phyloP scores from a whole-genome alignment of 1,140 invertebrate genomes.

The Papilio helenus region DNA sequence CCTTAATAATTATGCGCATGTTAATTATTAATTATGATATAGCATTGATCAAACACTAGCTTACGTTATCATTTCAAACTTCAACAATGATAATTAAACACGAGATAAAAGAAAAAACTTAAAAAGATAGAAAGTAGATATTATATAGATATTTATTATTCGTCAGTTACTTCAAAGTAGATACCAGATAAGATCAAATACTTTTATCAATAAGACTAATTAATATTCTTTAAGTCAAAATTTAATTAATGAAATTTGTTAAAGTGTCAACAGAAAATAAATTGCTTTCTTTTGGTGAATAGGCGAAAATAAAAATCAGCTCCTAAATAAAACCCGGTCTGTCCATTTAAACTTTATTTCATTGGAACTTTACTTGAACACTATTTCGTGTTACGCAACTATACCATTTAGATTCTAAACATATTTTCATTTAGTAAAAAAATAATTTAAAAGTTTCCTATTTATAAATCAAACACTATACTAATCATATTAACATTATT shows the following conservation, averaged over 20 bases:
- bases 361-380: not conserved
- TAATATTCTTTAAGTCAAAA: no score
- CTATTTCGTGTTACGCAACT: not conserved
- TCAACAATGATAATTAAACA: not conserved
- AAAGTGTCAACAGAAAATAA: no score
- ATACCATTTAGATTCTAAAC: not conserved
- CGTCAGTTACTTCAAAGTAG: no score
- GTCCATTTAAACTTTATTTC: not conserved
- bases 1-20: slow-evolving; percentile 3
- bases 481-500: no score
- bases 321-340: not conserved
- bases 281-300: not conserved
- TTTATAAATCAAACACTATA: not conserved
- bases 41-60: not conserved
- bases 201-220: no score
- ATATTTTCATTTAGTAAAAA: not conserved
- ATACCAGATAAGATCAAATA: no score
- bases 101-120: not conserved
- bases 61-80: not conserved
- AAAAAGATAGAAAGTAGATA: no score
- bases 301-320: not conserved
- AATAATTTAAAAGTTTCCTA: not conserved
- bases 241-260: no score
- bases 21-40: slow-evolving; percentile 3
- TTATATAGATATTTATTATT: no score